A percentile compares a stretch with the other conserved stretches of the same genome.
Evolutionary conservation across 2,888 invertebrate species (phyloP).

Genomic region (Cyclophora punctaria): DNA sequence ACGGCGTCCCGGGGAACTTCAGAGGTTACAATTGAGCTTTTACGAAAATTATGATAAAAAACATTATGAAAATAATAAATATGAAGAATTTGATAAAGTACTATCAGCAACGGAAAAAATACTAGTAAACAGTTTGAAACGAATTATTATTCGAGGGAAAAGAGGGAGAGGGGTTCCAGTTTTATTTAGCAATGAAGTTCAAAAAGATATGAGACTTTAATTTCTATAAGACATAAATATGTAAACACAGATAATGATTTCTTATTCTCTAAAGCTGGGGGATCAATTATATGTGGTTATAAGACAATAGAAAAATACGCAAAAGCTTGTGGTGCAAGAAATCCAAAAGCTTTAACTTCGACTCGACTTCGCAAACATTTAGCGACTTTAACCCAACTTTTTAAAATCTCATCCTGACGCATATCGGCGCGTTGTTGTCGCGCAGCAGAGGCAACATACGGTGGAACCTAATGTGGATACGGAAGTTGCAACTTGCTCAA

Average conservation of each 20-base stretch:
- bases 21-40: conserved; percentile 7
- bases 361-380: conserved; percentile 18
- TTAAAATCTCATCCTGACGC: background rate
- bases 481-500: no score
- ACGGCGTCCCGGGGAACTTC: conserved; percentile 12
- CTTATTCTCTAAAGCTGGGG: conserved; percentile 14
- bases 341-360: conserved; percentile 12
- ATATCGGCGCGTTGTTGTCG: no score
- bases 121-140: conserved; percentile 16
- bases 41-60: conserved; percentile 5
- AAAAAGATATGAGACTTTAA: conserved; percentile 13
- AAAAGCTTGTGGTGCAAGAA: conserved; percentile 12
- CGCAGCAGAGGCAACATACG: no score
- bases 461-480: no score
- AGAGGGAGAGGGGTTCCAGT: conserved; percentile 16
- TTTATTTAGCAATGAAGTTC: conserved; percentile 15
- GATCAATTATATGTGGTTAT: conserved; percentile 2
- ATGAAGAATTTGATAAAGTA: conserved; percentile 17
- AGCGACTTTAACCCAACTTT: conserved; percentile 16
- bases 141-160: conserved; percentile 15
- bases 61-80: conserved; percentile 6
- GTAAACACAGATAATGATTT: conserved; percentile 9
- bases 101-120: conserved; percentile 15
- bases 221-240: conserved; percentile 9
- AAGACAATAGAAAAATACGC: conserved; percentile 16